Evolutionary conservation across 2,888 invertebrate species (phyloP).

Genomic region (Scaptomyza flava): DNA sequence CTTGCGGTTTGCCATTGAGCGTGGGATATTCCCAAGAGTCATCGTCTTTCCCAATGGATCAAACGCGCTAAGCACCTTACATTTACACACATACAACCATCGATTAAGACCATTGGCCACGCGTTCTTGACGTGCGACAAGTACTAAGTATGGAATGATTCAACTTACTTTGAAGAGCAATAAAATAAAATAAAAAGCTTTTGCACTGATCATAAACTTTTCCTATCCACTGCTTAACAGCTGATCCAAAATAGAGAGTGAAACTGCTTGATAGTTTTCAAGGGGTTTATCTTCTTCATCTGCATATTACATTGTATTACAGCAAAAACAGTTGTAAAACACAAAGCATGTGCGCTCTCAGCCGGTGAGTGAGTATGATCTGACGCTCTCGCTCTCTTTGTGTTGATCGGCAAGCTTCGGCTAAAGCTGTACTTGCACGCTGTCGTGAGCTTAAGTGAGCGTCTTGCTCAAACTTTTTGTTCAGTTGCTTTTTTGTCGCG

Average conservation of each 20-base stretch:
- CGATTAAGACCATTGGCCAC: constrained; percentile 38
- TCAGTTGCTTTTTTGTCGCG: constrained; percentile 63
- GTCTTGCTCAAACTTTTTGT: constrained; percentile 39
- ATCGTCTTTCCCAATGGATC: constrained; percentile 56
- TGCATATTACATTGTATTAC: background rate
- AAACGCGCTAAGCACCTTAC: constrained; percentile 26
- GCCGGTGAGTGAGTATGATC: constrained; percentile 13
- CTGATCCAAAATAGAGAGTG: constrained; percentile 14
- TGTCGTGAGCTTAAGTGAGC: constrained; percentile 42
- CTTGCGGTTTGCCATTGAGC: constrained; percentile 35
- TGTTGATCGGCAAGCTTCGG: constrained; percentile 42
- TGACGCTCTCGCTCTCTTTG: background rate
- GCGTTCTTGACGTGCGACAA: constrained; percentile 58
- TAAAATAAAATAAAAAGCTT: constrained; percentile 30
- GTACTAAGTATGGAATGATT: constrained; percentile 27
- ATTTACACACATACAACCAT: background rate
- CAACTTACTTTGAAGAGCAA: constrained; percentile 1
- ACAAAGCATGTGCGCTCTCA: constrained; percentile 14
- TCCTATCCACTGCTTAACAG: constrained; percentile 46
- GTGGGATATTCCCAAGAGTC: constrained; percentile 64
- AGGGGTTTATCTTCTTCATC: background rate
- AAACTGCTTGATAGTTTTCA: background rate
- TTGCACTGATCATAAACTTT: constrained; percentile 44
- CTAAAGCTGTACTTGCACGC: constrained; percentile 64
- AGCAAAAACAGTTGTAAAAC: constrained; percentile 42